Evolutionary conservation across 2,888 invertebrate species (phyloP).

Genomic region (Amblyjoppa proteus): DNA sequence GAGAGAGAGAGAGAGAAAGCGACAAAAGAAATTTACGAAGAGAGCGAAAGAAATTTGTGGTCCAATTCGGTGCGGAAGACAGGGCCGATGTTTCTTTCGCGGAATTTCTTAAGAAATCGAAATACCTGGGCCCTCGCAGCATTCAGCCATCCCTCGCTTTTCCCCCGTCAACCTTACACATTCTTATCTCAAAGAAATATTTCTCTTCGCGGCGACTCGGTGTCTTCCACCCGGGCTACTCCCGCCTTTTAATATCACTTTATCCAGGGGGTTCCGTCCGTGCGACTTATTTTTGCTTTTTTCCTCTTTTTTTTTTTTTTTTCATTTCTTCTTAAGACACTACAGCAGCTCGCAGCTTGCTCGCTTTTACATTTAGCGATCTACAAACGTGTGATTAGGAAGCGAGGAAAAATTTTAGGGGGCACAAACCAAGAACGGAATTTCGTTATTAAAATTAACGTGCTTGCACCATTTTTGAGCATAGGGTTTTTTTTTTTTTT

Average conservation of each 20-base stretch:
- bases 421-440: neutral
- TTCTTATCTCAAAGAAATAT: conserved; percentile 25
- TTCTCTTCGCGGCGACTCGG: neutral
- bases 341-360: neutral
- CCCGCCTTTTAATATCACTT: conserved; percentile 39
- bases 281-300: conserved; percentile 3
- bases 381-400: neutral
- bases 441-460: neutral
- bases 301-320: neutral
- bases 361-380: neutral
- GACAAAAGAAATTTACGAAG: neutral
- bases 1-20: neutral
- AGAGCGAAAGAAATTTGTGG: neutral
- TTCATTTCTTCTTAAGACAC: neutral
- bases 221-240: conserved; percentile 7
- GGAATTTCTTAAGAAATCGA: conserved; percentile 8
- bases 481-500: neutral
- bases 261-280: conserved; percentile 13
- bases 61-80: neutral
- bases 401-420: neutral
- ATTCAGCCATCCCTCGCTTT: neutral
- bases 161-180: conserved; percentile 1
- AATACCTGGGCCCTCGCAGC: neutral
- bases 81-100: conserved; percentile 1
- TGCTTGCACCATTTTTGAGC: neutral